Evolutionary conservation across 2,113 vertebrate species (phyloP), one percentile per base, ranked within the genome.

Genomic region (Excalfactoria chinensis): DNA sequence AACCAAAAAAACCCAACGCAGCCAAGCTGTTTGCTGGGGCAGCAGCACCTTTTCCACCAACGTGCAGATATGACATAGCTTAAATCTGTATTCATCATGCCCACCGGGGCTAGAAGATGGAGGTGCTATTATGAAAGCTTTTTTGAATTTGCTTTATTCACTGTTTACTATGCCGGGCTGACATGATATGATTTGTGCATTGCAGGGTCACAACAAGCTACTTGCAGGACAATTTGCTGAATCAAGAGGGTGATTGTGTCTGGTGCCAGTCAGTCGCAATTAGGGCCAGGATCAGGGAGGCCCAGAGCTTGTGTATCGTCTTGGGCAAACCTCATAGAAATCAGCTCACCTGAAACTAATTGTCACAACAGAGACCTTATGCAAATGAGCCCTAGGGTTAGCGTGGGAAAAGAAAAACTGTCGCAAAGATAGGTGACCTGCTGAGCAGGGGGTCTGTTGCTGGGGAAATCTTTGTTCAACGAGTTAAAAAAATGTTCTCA

Each of bases 311-410:
- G 97, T 97, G 97, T 97, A 97, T 97, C 97, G 97, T 98, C 98
- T 98, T 98, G 98, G 98, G 98, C 98, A 97, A 97, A 97, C 96
- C 96, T 98, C 98, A 98, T 99, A 99, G 98, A 98, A 98, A 99
- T 98, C 98, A 99, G 98, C 98, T 99, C 99, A 99, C 99, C 99
- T 99, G 99, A 99, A 99, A 98, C 98, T 99, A 99, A 99, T 99
- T 98, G 98, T 98, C 98, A 98, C 98, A 98, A 98, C 98, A 98
- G 99, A 98, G 98, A 98, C 98, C 98, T 97, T 98, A 98, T 99
- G 98, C 98, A 99, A 99, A 99, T 99, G 98, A 99, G 98, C 98
- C 98, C 98, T 95, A 98, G 98, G 98, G 99, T 99, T 99, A 99
- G 99, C 98, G 99, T 99, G 98, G 98, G 99, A 99, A 99, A 98